Conservation (phyloP, 92 coral and sea anemone species). For the Virgularia gustaviana region DNA sequence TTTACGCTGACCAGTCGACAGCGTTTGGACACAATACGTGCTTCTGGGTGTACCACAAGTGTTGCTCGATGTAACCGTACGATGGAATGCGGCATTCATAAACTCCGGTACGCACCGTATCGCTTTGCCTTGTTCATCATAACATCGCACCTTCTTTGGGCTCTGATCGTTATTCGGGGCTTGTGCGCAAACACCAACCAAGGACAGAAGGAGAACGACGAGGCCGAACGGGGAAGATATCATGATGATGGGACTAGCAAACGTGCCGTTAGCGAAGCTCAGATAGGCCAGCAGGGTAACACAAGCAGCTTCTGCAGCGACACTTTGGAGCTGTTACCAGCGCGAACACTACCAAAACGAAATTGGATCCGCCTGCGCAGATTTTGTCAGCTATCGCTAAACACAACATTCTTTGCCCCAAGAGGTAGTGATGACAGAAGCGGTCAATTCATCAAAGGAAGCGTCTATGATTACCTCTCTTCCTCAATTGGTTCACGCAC, state of each 20-base stretch:
- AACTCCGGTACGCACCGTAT: constrained; percentile 88
- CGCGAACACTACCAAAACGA: too few relatives aligned
- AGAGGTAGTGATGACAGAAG: constrained; percentile 34
- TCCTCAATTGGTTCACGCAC: neutral
- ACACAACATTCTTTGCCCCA: constrained; percentile 34
- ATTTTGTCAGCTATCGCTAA: constrained; percentile 19
- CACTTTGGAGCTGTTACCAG: too few relatives aligned
- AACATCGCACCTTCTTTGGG: constrained; percentile 56
- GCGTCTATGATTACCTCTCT: constrained; percentile 1
- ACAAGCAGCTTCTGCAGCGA: too few relatives aligned
- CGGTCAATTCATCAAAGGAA: constrained; percentile 29
- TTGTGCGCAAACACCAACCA: constrained; percentile 30
- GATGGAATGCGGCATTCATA: constrained; percentile 82
- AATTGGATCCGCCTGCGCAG: constrained; percentile 16
- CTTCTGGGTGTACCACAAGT: constrained; percentile 87
- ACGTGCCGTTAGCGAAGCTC: neutral
- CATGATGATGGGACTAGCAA: constrained; percentile 23
- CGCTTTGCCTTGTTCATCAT: constrained; percentile 39
- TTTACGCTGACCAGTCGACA: constrained; percentile 66
- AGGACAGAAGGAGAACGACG: constrained; percentile 29
- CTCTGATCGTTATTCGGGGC: constrained; percentile 33
- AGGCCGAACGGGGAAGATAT: constrained; percentile 9
- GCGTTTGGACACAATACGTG: constrained; percentile 85
- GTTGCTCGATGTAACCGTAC: constrained; percentile 71
- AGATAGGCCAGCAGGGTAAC: too few relatives aligned